A percentile compares a stretch with the other conserved stretches of the same genome.
Evolutionary conservation across 1,140 invertebrate species (phyloP).

Genomic region (Heliconius congener): DNA sequence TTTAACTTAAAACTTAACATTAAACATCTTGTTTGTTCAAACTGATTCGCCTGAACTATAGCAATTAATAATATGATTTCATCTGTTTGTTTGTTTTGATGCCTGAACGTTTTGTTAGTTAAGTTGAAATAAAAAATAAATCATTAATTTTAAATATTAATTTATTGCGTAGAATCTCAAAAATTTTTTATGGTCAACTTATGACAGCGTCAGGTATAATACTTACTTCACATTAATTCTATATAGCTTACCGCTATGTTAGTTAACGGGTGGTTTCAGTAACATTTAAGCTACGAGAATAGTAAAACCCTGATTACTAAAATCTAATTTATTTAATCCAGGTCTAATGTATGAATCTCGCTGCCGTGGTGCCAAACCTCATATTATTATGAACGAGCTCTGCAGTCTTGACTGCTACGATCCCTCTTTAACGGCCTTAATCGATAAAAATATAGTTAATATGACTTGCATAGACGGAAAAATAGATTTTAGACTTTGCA

Average conservation of each 20-base stretch:
- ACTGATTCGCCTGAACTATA: no score
- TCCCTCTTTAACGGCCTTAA: slow-evolving; percentile 32
- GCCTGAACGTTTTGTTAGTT: no score
- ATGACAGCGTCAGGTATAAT: no score
- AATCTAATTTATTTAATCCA: background rate
- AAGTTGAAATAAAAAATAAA: no score
- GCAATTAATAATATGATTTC: no score
- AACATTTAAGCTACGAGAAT: background rate
- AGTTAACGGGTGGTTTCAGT: background rate
- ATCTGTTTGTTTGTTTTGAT: no score
- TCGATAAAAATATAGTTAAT: slow-evolving; percentile 42
- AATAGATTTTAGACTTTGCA: slow-evolving; percentile 51
- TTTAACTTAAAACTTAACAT: background rate
- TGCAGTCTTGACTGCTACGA: slow-evolving; percentile 56
- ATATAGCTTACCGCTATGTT: background rate
- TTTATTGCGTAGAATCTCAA: no score
- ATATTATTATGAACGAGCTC: slow-evolving; percentile 48
- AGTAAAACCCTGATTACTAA: background rate
- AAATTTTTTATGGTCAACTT: no score
- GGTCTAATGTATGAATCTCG: slow-evolving; percentile 42
- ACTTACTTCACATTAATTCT: no score
- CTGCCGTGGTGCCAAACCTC: slow-evolving; percentile 39
- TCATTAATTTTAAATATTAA: no score
- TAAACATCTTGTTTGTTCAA: no score
- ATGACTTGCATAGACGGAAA: slow-evolving; percentile 55